Base-by-base conservation (phyloP, 2,797 vertebrate genomes). In the Sebastes itinus region DNA sequence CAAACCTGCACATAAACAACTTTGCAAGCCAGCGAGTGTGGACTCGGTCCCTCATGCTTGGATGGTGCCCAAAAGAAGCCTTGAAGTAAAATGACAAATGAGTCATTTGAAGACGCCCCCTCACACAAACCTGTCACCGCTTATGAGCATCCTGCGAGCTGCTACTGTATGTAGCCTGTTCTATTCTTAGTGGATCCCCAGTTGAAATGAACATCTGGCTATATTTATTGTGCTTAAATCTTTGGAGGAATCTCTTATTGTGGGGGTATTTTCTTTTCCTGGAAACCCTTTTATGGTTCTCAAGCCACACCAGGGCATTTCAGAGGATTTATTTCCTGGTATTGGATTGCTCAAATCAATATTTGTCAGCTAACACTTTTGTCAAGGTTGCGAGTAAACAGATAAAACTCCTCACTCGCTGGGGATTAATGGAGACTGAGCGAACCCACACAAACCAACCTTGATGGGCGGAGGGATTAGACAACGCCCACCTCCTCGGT, bases 11-110 rank as follows among this genome's bases (percentile, higher is more conserved):
- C 68, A 81, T 69, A 81, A 85, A 87, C 85, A 88, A 81, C 72
- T 86, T 75, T 73, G 66, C n/a, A 67, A 75, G 75, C 22, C 82
- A 81, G 71, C 16, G 75, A 88, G 18, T 77, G 83, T 79, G 84
- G 65, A 52, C 86, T 87, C 12, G 4, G 78, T 59, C 91, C 72
- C 88, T 93, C 85, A 83, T 81, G 92, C 89, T 89, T 89, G 91
- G 85, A 80, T 87, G 89, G 70, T 80, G 86, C 86, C 89, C 77
- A 85, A 88, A 90, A 92, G 84, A 90, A 82, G 93, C 94, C 92
- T 93, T 84, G 79, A 91, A 94, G 92, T 91, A 88, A 94, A 92
- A 94, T 92, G 92, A 94, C 93, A 92, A 94, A 93, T 94, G 93
- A 93, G 86, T 94, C 91, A 94, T 87, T 88, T 89, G 87, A 93